phyloP scores from a whole-genome alignment of 2,113 vertebrate species.

The Nibea albiflora region DNA sequence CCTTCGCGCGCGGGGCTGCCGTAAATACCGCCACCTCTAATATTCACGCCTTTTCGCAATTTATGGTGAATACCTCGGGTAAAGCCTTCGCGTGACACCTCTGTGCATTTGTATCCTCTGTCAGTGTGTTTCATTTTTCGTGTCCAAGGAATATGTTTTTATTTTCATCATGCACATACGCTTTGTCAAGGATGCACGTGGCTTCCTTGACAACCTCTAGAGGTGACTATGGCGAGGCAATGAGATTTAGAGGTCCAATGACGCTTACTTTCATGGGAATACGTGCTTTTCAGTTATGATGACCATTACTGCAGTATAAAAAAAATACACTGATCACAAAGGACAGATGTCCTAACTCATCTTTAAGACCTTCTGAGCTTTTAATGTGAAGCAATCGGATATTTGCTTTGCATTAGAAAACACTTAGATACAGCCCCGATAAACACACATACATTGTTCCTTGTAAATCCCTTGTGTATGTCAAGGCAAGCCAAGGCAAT shows the following conservation, averaged over 20 bases:
- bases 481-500: not conserved
- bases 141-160: not conserved
- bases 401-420: too few relatives aligned
- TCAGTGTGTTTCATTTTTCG: not conserved
- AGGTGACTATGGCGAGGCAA: not conserved
- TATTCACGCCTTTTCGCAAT: conserved; percentile 9
- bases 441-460: not conserved
- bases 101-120: not conserved
- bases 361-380: not conserved
- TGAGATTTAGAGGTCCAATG: not conserved
- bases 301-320: not conserved
- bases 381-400: not conserved
- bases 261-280: not conserved
- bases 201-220: not conserved
- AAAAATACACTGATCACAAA: not conserved
- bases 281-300: not conserved
- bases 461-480: not conserved
- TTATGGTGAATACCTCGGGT: not conserved
- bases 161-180: not conserved
- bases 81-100: conserved; percentile 6
- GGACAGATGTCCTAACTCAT: not conserved
- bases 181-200: not conserved
- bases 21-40: conserved; percentile 4
- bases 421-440: not conserved
- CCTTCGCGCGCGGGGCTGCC: not conserved